Percentiles rank a stretch among this genome's conserved stretches.
These are phyloP conservation scores for Euphonia xanthogaster DNA, from an alignment of 2,797 vertebrate species.

Conservation along the genomic window DNA sequence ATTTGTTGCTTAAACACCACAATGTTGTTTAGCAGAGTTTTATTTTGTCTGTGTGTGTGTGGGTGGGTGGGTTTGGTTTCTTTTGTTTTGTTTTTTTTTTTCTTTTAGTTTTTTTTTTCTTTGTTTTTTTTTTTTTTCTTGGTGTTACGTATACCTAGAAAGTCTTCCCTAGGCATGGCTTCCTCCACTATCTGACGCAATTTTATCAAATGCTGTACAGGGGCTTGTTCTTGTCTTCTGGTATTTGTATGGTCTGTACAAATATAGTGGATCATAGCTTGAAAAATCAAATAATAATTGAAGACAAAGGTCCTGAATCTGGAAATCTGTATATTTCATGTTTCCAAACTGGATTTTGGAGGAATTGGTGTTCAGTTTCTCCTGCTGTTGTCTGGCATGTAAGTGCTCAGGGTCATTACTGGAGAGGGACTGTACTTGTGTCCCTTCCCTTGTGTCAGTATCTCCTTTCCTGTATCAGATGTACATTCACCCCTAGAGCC, in stretches of 20 bases:
- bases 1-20: background rate
- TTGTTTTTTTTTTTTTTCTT: background rate
- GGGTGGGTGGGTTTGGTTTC: background rate
- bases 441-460: background rate
- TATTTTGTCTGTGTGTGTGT: too few relatives aligned
- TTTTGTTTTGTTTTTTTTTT: background rate
- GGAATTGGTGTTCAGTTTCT: background rate
- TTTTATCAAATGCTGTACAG: background rate
- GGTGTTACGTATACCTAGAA: background rate
- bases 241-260: background rate
- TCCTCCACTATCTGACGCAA: fast-evolving
- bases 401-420: background rate
- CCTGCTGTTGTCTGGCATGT: background rate
- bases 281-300: background rate
- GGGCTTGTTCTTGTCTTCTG: background rate
- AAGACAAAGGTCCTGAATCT: background rate
- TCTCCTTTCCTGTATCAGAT: constrained; percentile 22
- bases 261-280: background rate
- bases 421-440: background rate
- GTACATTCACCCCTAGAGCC: background rate
- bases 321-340: background rate
- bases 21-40: background rate
- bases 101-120: background rate
- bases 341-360: background rate
- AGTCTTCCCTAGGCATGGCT: background rate